Evolutionary conservation across 2,113 vertebrate species (phyloP).

Genomic region (Panurus biarmicus): DNA sequence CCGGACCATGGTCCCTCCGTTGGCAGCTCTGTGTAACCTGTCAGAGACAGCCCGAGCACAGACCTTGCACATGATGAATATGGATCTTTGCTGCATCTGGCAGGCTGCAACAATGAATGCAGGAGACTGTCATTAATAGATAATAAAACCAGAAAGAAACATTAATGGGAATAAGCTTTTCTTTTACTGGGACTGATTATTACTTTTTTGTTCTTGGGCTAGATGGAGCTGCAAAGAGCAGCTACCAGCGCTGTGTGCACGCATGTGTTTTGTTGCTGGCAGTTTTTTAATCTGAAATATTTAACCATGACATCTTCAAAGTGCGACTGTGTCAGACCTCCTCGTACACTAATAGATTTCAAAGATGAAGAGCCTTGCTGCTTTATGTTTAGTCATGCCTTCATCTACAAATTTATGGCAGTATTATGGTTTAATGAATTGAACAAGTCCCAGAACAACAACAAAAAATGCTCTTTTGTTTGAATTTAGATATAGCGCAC

Average conservation of each 20-base stretch:
- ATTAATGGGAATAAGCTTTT: slow-evolving; percentile 37
- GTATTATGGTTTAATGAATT: slow-evolving; percentile 42
- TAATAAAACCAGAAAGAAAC: slow-evolving; percentile 45
- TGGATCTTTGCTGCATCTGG: slow-evolving; percentile 24
- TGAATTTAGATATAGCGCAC: slow-evolving; percentile 40
- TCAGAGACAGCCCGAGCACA: neutral
- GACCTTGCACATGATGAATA: slow-evolving; percentile 14
- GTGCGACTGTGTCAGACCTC: slow-evolving; percentile 25
- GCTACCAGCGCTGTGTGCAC: neutral
- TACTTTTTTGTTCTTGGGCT: slow-evolving; percentile 11
- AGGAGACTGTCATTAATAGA: slow-evolving; percentile 42
- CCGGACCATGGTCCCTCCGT: neutral
- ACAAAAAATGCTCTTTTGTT: slow-evolving; percentile 47
- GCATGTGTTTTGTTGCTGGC: slow-evolving; percentile 21
- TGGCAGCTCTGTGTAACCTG: neutral
- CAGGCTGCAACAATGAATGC: slow-evolving; percentile 24
- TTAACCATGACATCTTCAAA: slow-evolving; percentile 13
- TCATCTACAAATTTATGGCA: slow-evolving; percentile 35
- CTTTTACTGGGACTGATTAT: neutral
- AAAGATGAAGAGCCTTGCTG: slow-evolving; percentile 52
- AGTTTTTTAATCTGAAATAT: slow-evolving; percentile 13
- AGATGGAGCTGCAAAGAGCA: neutral
- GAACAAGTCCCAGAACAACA: slow-evolving; percentile 55
- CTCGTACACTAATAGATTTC: slow-evolving; percentile 28
- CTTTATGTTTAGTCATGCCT: slow-evolving; percentile 53